phyloP scores from a whole-genome alignment of 2,888 invertebrate genomes.

The Polydrusus tereticollis region DNA sequence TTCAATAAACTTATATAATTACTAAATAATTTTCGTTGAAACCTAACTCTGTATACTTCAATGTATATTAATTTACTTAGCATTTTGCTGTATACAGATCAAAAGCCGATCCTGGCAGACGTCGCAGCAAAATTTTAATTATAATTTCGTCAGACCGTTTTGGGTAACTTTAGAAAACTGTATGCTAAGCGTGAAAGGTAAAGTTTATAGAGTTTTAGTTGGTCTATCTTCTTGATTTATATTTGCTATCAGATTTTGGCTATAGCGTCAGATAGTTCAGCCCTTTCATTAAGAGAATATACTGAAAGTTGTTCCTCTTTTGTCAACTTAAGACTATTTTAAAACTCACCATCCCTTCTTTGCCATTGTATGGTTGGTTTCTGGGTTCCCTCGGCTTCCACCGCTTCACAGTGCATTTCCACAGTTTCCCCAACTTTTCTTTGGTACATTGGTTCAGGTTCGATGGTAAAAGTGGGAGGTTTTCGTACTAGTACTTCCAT shows the following conservation, averaged over 20 bases:
- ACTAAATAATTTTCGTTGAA: no score
- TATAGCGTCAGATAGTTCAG: no score
- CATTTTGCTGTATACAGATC: background rate
- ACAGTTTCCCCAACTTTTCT: conserved; percentile 90
- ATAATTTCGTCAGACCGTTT: background rate
- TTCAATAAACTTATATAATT: no score
- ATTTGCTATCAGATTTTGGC: no score
- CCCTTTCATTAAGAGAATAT: no score
- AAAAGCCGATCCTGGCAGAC: background rate
- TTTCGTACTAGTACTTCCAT: conserved; percentile 86
- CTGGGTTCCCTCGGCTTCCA: conserved; percentile 92
- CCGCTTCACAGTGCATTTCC: conserved; percentile 95
- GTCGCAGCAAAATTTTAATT: conserved; percentile 11
- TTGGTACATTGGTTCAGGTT: conserved; percentile 93
- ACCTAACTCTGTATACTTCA: background rate
- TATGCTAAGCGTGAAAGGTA: background rate
- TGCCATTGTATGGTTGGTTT: conserved; percentile 93
- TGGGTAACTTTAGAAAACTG: background rate
- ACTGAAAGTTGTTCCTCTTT: no score
- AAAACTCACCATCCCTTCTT: conserved; percentile 78
- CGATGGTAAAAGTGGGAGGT: conserved; percentile 91
- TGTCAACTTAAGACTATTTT: background rate
- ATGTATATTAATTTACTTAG: background rate
- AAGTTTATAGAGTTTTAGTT: background rate
- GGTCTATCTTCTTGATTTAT: background rate